These are phyloP conservation scores for Eupithecia pulchellata DNA, from an alignment of 2,888 invertebrate species.

Conservation along the genomic window DNA sequence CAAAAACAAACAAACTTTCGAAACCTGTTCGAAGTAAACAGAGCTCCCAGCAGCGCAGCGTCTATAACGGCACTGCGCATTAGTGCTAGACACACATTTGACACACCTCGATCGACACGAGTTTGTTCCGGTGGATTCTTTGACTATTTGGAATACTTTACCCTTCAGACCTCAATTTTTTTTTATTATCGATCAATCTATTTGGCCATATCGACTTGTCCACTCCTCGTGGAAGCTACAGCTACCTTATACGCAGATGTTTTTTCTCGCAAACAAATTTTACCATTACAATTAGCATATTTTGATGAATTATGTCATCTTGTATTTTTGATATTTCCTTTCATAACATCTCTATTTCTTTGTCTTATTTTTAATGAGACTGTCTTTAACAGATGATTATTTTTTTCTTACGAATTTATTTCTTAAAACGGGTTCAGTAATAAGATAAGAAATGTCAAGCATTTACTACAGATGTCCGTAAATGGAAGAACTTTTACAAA, in stretches of 20 bases:
- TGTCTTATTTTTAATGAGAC: background rate
- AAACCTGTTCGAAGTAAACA: slow-evolving; percentile 48
- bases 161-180: background rate
- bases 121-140: slow-evolving; percentile 72
- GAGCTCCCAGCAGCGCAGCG: slow-evolving; percentile 49
- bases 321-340: background rate
- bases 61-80: slow-evolving; percentile 70
- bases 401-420: background rate
- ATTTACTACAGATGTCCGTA: background rate
- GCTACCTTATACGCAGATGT: background rate
- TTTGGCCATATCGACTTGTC: background rate
- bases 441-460: background rate
- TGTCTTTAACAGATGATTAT: background rate
- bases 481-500: slow-evolving; percentile 1
- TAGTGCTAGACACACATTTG: slow-evolving; percentile 67
- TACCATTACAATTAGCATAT: background rate
- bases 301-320: background rate
- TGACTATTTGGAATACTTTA: slow-evolving; percentile 18
- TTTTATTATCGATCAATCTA: background rate
- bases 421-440: background rate
- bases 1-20: slow-evolving; percentile 44
- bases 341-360: background rate
- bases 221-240: background rate
- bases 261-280: background rate
- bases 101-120: slow-evolving; percentile 57